Base-by-base conservation (phyloP, 2,888 invertebrate genomes). In the Drosophila nigricruria region DNA sequence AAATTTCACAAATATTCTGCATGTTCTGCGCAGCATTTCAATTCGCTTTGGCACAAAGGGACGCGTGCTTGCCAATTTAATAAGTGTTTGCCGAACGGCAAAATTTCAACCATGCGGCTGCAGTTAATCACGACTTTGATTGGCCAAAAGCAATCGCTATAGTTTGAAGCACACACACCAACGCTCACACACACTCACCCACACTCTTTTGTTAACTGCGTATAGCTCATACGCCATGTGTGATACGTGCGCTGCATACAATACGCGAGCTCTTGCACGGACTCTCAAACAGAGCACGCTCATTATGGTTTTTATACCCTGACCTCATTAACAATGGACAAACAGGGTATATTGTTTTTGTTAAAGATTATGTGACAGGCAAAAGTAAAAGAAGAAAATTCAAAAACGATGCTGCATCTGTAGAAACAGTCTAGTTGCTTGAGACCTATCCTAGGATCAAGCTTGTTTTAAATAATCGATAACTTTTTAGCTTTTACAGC, bases 211-310 rank as follows among this genome's bases (percentile, higher is more conserved):
- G 40, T 20, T 38, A 42, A 18, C 32, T 34, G 20, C 20, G 20
- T 52, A 72, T 88, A 71, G 66, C 73, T 82, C 80, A 88, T 88
- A 73, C 71, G 82, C 70, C 60, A 47, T 53, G 71, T 56, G 71
- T 64, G 49, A n/a, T 70, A 85, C 88, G 86, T 88, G 82, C 50
- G 59, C 27, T 77, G 82, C 70, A 82, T 82, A 66, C 82, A 81
- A 58, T 64, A 27, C 47, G 30, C 38, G 40, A n/a, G 18, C 49
- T 63, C 40, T 6, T 25, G n/a, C 18, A 53, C n/a, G 18, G 18
- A 10, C 52, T 36, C 18, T 20, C 30, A 47, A 36, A 34, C 42
- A 43, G 14, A n/a, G 42, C 20, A n/a, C 20, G 61, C 53, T 76
- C 60, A 79, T 69, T 69, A 79, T 42, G 45, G 23, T 34, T 69